Evolutionary conservation across 1,140 invertebrate genomes (phyloP).

Genomic region (Lepidurus couesii): DNA sequence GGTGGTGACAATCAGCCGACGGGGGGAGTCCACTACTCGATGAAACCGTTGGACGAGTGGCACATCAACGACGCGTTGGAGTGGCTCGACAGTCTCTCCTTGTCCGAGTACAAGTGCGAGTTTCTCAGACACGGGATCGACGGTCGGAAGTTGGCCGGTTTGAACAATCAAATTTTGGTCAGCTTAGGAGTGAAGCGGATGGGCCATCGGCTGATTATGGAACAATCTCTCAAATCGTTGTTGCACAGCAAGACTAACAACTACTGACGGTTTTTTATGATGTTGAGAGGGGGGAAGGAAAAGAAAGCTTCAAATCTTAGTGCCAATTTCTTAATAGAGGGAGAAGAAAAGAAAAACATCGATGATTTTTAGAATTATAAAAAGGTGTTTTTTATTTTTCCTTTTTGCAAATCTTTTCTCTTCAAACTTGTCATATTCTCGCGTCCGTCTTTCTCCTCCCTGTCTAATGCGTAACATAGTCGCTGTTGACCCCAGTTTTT

Average conservation of each 20-base stretch:
- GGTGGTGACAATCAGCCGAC: slow-evolving; percentile 22
- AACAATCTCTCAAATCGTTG: slow-evolving; percentile 44
- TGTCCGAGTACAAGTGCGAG: slow-evolving; percentile 50
- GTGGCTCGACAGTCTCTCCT: slow-evolving; percentile 50
- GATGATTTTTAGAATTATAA: neutral
- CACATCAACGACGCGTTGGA: slow-evolving; percentile 48
- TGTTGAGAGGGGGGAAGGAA: neutral
- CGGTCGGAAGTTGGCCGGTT: slow-evolving; percentile 47
- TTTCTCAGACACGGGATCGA: slow-evolving; percentile 48
- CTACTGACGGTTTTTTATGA: neutral
- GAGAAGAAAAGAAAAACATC: neutral
- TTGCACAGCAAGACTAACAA: neutral
- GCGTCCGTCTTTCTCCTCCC: neutral
- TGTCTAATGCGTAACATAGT: neutral
- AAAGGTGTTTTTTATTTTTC: neutral
- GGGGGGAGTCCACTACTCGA: slow-evolving; percentile 40
- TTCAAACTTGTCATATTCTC: neutral
- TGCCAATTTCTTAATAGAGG: neutral
- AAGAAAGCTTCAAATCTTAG: slow-evolving; percentile 15
- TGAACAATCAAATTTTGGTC: slow-evolving; percentile 50
- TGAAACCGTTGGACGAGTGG: slow-evolving; percentile 49
- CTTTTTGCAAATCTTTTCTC: slow-evolving; percentile 1
- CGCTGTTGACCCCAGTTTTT: neutral
- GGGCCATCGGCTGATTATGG: slow-evolving; percentile 53
- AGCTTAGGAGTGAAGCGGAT: slow-evolving; percentile 52